Percentiles rank a stretch among this genome's conserved stretches.
Evolutionary conservation across 2,797 vertebrate genomes (phyloP).

Genomic region (Melopsittacus undulatus): DNA sequence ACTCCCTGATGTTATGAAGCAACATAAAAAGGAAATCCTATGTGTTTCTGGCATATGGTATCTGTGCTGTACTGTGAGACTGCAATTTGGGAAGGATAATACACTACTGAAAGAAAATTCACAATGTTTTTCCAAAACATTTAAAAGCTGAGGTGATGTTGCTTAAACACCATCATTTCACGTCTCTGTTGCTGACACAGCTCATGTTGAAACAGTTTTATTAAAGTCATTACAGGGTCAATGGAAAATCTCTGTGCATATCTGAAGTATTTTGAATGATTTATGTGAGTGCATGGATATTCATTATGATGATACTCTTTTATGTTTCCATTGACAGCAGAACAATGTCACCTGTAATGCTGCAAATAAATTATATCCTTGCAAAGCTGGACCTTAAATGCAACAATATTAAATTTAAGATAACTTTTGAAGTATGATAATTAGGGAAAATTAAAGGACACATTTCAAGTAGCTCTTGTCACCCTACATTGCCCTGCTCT

Average conservation of each 20-base stretch:
- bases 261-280: slow-evolving; percentile 39
- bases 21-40: not conserved
- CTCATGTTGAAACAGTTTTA: slow-evolving; percentile 41
- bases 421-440: slow-evolving; percentile 41
- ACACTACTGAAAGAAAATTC: not conserved
- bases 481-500: not conserved
- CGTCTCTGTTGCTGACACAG: slow-evolving; percentile 37
- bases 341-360: slow-evolving; percentile 43
- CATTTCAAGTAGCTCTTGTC: not conserved
- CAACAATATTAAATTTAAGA: slow-evolving; percentile 41
- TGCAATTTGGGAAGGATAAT: not conserved
- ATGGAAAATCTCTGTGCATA: slow-evolving; percentile 25
- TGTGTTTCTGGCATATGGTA: not conserved
- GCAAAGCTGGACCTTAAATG: slow-evolving; percentile 20
- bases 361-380: slow-evolving; percentile 54
- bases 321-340: slow-evolving; percentile 36
- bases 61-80: not conserved
- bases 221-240: slow-evolving; percentile 68
- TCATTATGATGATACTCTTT: slow-evolving; percentile 41
- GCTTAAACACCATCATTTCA: not conserved
- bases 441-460: slow-evolving; percentile 44
- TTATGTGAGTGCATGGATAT: slow-evolving; percentile 31
- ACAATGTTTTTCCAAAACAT: not conserved
- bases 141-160: not conserved
- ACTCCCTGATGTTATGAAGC: not conserved